Evolutionary conservation across 2,888 invertebrate species (phyloP).

Genomic region (Dasysyrphus tricinctus): DNA sequence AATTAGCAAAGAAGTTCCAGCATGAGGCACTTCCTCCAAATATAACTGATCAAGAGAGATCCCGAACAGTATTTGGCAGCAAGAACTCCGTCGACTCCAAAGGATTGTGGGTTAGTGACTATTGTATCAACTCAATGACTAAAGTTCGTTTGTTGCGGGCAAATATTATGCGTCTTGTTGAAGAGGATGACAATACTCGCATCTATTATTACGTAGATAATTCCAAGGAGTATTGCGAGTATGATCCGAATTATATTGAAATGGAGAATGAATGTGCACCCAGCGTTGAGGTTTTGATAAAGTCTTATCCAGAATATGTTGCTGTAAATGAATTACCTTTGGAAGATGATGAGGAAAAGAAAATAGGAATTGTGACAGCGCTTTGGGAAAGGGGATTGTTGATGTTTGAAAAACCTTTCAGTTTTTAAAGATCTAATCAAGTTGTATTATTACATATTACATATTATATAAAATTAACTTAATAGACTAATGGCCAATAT

Average conservation of each 20-base stretch:
- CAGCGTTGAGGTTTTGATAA: slow-evolving; percentile 89
- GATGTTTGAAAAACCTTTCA: slow-evolving; percentile 85
- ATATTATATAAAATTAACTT: background rate
- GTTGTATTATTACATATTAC: background rate
- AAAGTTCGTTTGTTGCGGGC: slow-evolving; percentile 86
- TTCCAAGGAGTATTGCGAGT: slow-evolving; percentile 92
- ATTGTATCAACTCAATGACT: slow-evolving; percentile 84
- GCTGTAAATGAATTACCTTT: slow-evolving; percentile 89
- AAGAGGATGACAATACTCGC: slow-evolving; percentile 86
- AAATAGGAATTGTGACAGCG: slow-evolving; percentile 88
- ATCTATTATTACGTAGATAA: slow-evolving; percentile 94
- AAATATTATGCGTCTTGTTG: slow-evolving; percentile 86
- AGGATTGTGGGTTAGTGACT: slow-evolving; percentile 83
- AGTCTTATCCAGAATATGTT: slow-evolving; percentile 90
- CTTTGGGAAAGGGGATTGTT: slow-evolving; percentile 93
- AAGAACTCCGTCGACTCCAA: slow-evolving; percentile 87
- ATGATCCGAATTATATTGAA: slow-evolving; percentile 90
- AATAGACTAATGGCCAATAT: no score
- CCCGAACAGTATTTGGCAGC: slow-evolving; percentile 89
- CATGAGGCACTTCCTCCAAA: slow-evolving; percentile 95
- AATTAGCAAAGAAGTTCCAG: slow-evolving; percentile 92
- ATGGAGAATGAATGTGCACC: slow-evolving; percentile 88
- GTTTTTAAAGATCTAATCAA: slow-evolving; percentile 35
- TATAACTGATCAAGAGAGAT: slow-evolving; percentile 87
- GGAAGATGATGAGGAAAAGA: slow-evolving; percentile 86